Conservation (phyloP, 1,140 invertebrate genomes). For the Drosophila nebulosa region DNA sequence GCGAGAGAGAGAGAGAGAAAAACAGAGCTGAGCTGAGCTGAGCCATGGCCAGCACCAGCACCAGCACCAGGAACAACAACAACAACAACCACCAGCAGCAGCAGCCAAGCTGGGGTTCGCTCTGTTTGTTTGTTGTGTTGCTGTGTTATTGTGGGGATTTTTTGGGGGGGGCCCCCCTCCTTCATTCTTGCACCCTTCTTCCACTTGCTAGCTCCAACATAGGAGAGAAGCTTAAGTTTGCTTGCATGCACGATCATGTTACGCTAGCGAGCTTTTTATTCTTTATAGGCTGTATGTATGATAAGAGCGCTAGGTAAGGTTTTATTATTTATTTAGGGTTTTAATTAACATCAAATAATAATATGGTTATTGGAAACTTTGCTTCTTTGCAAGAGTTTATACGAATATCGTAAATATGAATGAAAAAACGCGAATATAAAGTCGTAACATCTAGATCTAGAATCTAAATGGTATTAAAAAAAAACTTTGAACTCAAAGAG, state of each 20-base stretch:
- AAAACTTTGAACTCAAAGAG: too few species aligned
- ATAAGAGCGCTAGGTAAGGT: not conserved
- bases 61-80: slow-evolving; percentile 16
- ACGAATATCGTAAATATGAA: too few species aligned
- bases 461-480: too few species aligned
- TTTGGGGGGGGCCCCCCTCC: not conserved
- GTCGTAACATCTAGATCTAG: too few species aligned
- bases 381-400: too few species aligned
- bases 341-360: too few species aligned
- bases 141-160: slow-evolving; percentile 3
- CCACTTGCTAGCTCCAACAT: not conserved
- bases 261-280: not conserved
- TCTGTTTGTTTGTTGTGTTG: slow-evolving; percentile 1
- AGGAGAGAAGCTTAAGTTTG: slow-evolving; percentile 1
- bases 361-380: too few species aligned
- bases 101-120: not conserved
- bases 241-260: slow-evolving; percentile 13
- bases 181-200: too few species aligned
- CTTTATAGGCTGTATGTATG: not conserved
- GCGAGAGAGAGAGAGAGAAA: slow-evolving; percentile 22
- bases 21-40: not conserved
- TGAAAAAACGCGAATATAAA: too few species aligned
- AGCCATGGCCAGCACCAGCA: slow-evolving; percentile 43
- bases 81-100: not conserved
- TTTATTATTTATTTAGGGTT: too few species aligned